Percentiles rank a stretch among this genome's conserved stretches.
These are phyloP conservation scores for Cossypha niveicapilla DNA, from an alignment of 2,797 vertebrate genomes.

Conservation along the genomic window DNA sequence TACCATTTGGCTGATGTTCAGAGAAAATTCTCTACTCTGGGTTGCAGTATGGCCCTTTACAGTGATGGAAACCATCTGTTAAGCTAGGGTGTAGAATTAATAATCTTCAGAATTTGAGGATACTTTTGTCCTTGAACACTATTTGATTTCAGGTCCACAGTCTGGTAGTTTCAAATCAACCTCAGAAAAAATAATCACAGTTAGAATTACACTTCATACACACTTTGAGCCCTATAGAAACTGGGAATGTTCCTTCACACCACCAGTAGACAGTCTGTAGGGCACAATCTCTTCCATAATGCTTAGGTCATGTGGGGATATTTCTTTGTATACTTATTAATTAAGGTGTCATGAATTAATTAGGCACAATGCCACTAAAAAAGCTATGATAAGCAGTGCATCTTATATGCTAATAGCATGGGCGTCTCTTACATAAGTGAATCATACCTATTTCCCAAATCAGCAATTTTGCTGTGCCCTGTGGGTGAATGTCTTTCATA, in stretches of 20 bases:
- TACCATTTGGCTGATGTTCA: background rate
- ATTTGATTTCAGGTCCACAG: background rate
- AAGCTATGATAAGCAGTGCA: conserved; percentile 17
- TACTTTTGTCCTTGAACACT: background rate
- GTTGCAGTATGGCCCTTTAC: background rate
- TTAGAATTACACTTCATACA: background rate
- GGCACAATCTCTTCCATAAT: background rate
- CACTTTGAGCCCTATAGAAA: background rate
- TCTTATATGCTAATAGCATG: conserved; percentile 30
- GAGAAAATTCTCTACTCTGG: background rate
- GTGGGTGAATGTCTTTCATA: conserved; percentile 54
- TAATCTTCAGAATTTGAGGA: background rate
- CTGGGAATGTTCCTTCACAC: background rate
- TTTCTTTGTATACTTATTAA: conserved; percentile 44
- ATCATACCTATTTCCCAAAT: conserved; percentile 53
- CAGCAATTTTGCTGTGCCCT: conserved; percentile 55
- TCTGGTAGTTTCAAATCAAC: background rate
- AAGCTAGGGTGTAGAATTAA: background rate
- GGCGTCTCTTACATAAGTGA: conserved; percentile 54
- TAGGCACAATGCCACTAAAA: conserved; percentile 44
- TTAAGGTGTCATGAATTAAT: conserved; percentile 47
- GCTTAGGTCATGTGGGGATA: conserved; percentile 18
- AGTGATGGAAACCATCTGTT: background rate
- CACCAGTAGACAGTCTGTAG: background rate
- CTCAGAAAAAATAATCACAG: background rate